A percentile compares a stretch with the other conserved stretches of the same genome.
phyloP scores from a whole-genome alignment of 2,113 vertebrate genomes.

The Bubo scandiacus region DNA sequence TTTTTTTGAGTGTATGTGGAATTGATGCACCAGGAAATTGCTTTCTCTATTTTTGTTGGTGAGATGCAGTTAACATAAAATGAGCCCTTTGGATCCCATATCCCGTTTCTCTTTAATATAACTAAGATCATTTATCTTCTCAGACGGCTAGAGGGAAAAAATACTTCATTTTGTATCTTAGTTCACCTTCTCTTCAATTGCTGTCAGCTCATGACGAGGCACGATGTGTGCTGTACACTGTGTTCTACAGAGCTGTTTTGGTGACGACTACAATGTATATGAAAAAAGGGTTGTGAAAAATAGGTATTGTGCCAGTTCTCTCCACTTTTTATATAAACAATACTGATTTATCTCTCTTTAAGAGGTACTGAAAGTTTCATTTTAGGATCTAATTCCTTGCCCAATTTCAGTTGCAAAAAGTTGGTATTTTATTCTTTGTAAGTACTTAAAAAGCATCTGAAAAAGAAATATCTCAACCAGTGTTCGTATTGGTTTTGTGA shows the following conservation, averaged over 20 bases:
- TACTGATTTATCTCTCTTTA: neutral
- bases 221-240: conserved; percentile 23
- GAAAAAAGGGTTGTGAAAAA: neutral
- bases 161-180: conserved; percentile 22
- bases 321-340: neutral
- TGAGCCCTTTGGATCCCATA: neutral
- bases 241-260: conserved; percentile 48
- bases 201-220: conserved; percentile 26
- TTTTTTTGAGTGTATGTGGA: neutral
- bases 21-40: conserved; percentile 45
- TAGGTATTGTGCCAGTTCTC: neutral
- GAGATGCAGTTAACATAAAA: neutral
- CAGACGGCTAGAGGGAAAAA: neutral
- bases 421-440: fast-evolving
- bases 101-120: conserved; percentile 29
- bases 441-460: neutral
- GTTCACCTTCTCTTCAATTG: conserved; percentile 21
- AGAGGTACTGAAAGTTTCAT: neutral
- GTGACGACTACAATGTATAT: neutral
- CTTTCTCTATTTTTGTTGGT: neutral
- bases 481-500: neutral
- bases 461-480: neutral
- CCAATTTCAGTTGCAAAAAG: neutral
- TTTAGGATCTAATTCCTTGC: neutral
- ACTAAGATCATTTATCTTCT: conserved; percentile 33